Evolutionary conservation across 2,797 vertebrate species (phyloP).

Genomic region (Momotus momota): DNA sequence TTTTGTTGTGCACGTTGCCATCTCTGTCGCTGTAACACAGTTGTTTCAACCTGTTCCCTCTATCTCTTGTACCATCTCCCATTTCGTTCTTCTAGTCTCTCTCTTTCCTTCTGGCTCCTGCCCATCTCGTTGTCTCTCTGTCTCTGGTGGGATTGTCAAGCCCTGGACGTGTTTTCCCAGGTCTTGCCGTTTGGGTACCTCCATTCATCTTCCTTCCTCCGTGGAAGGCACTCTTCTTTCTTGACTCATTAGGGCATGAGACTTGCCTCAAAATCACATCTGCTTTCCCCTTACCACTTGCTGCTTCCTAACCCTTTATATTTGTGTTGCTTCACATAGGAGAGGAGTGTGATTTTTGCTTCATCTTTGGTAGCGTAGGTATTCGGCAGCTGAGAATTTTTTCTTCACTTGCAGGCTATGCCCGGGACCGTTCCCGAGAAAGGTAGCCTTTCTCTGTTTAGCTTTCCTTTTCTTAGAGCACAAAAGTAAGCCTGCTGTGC

Average conservation of each 20-base stretch:
- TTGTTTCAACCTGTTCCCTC: background rate
- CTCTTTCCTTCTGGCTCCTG: background rate
- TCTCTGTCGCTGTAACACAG: background rate
- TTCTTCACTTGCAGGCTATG: rapidly evolving
- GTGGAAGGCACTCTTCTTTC: background rate
- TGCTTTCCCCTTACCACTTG: background rate
- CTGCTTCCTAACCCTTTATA: background rate
- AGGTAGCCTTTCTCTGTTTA: background rate
- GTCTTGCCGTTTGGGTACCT: background rate
- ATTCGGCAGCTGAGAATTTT: background rate
- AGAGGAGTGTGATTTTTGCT: background rate
- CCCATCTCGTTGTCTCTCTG: no score
- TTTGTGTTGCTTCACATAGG: rapidly evolving
- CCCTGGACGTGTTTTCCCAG: rapidly evolving
- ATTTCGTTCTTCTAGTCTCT: background rate
- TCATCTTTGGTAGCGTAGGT: background rate
- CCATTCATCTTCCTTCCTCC: rapidly evolving
- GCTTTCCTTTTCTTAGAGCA: background rate
- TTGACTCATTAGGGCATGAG: background rate
- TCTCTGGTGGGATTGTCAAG: background rate
- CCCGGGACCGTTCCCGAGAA: rapidly evolving
- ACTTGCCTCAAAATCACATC: background rate
- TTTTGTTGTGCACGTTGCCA: background rate
- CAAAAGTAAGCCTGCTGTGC: background rate
- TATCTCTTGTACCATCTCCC: background rate